Conservation (phyloP, 2,797 vertebrate genomes). For the Buceros bicornis region DNA sequence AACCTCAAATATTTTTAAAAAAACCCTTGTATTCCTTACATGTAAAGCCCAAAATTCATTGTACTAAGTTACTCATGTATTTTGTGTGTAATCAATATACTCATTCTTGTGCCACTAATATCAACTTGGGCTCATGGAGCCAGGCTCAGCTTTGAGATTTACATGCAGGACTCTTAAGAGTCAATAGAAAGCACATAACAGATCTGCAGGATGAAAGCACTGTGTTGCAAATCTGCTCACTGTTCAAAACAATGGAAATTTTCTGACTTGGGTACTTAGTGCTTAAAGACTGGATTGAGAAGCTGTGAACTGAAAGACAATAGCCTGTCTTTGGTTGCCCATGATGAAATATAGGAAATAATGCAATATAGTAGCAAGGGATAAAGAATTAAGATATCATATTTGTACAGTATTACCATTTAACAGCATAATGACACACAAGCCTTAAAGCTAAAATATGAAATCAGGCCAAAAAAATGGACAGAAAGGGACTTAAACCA, state of each 20-base stretch:
- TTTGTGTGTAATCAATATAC: constrained; percentile 37
- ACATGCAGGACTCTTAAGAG: constrained; percentile 77
- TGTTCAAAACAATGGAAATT: constrained; percentile 64
- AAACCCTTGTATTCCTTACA: constrained; percentile 37
- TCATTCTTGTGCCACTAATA: constrained; percentile 59
- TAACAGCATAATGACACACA: constrained; percentile 62
- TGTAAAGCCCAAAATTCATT: constrained; percentile 46
- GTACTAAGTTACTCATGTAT: constrained; percentile 15
- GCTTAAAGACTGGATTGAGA: constrained; percentile 58
- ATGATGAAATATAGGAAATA: constrained; percentile 44
- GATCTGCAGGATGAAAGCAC: constrained; percentile 66
- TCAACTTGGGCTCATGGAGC: constrained; percentile 65
- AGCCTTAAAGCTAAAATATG: constrained; percentile 65
- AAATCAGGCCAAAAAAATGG: background rate
- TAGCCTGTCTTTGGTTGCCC: constrained; percentile 47
- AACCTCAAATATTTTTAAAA: constrained; percentile 44
- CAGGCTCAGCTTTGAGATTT: constrained; percentile 77
- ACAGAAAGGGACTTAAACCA: constrained; percentile 23
- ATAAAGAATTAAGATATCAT: constrained; percentile 51
- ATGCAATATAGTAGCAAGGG: constrained; percentile 45
- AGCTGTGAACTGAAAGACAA: constrained; percentile 59
- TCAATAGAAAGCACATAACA: constrained; percentile 70
- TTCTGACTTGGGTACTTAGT: constrained; percentile 43
- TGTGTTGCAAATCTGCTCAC: constrained; percentile 56
- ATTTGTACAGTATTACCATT: constrained; percentile 37